Evolutionary conservation across 2,888 invertebrate species (phyloP).

Genomic region (Caenorhabditis imperialis): DNA sequence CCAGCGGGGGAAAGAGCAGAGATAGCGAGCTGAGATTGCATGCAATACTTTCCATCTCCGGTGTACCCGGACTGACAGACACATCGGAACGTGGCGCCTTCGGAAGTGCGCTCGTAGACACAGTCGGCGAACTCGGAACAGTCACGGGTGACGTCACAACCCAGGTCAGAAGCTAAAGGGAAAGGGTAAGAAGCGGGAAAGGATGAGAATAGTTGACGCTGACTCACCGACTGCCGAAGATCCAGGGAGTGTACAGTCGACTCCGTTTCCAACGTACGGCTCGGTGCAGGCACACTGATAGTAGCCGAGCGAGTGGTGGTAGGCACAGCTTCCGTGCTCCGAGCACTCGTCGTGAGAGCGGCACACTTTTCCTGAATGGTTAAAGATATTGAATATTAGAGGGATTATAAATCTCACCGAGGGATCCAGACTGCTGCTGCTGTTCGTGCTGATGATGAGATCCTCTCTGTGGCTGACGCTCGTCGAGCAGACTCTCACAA

Average conservation of each 20-base stretch:
- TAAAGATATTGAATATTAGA: neutral
- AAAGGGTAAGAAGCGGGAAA: conserved; percentile 3
- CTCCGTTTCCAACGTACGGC: conserved; percentile 87
- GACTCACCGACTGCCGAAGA: conserved; percentile 37
- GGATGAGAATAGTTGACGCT: neutral
- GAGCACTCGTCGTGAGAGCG: conserved; percentile 74
- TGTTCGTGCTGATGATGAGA: conserved; percentile 28
- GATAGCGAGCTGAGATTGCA: conserved; percentile 60
- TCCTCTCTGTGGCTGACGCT: conserved; percentile 38
- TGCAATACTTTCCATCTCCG: conserved; percentile 79
- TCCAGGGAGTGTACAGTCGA: conserved; percentile 81
- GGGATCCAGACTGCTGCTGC: conserved; percentile 37
- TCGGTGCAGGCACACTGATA: conserved; percentile 83
- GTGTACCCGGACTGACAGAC: conserved; percentile 79
- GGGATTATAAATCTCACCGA: conserved; percentile 2
- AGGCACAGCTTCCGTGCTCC: conserved; percentile 74
- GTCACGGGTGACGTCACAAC: conserved; percentile 71
- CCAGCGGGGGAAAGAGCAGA: conserved; percentile 56
- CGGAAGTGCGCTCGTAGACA: conserved; percentile 68
- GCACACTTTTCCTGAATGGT: conserved; percentile 68
- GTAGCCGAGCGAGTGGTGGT: conserved; percentile 66
- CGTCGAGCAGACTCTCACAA: conserved; percentile 76
- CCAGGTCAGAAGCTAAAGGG: conserved; percentile 40
- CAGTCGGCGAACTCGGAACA: conserved; percentile 78
- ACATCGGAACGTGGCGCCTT: conserved; percentile 71